Percentiles rank a stretch among this genome's conserved stretches.
Conservation (phyloP, 1,140 invertebrate genomes). For the silkworm (Bombyx mori) region DNA sequence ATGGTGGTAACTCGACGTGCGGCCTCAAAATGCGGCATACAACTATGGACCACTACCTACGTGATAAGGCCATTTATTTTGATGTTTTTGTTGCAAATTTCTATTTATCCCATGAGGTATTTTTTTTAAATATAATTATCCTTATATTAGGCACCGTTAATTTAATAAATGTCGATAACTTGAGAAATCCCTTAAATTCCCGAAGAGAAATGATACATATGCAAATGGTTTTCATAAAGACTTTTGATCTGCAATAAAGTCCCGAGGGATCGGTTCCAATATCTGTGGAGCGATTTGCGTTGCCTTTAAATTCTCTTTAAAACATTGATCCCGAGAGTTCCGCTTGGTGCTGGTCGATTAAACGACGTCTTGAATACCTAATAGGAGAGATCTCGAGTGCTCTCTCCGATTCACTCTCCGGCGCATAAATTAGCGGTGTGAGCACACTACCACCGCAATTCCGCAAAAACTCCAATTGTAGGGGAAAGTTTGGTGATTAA, state of each 20-base stretch:
- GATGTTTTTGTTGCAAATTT: no score
- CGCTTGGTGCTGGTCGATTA: conserved; percentile 39
- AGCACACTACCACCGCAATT: conserved; percentile 44
- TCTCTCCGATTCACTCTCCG: conserved; percentile 43
- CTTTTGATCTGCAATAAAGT: conserved; percentile 18
- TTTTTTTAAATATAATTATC: no score
- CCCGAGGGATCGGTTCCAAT: conserved; percentile 23
- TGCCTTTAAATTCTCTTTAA: conserved; percentile 33
- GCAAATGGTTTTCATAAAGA: not conserved
- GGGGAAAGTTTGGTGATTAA: conserved; percentile 66
- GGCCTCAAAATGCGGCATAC: no score
- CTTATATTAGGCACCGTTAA: no score
- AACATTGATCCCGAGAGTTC: conserved; percentile 22
- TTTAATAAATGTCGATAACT: not conserved
- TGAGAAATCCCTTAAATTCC: not conserved
- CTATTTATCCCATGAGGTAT: no score
- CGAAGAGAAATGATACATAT: not conserved
- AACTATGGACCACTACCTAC: no score
- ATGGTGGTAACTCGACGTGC: no score
- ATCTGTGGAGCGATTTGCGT: conserved; percentile 25
- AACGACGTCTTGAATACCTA: conserved; percentile 60
- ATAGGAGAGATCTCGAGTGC: conserved; percentile 44
- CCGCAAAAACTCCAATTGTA: conserved; percentile 66
- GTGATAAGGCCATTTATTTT: no score
- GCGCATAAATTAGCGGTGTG: conserved; percentile 58